phyloP scores from a whole-genome alignment of 2,113 vertebrate genomes.

The human (Homo sapiens) region GRCh38 chr12:111355001-111355500 shows the following conservation, averaged over 20 bases:
- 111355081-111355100: no score
- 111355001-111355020: not conserved
- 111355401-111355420: not conserved
- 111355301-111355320: not conserved
- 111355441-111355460: not conserved
- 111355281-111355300: not conserved
- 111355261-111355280: not conserved
- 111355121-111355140: not conserved
- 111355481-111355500: not conserved
- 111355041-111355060: not conserved
- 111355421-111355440: not conserved
- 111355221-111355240: not conserved
- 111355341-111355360: not conserved
- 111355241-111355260: fast-evolving
- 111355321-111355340: not conserved
- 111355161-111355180: not conserved
- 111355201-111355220: not conserved
- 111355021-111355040: not conserved
- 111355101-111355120: not conserved
- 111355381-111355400: not conserved
- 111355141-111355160: not conserved
- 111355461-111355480: not conserved
- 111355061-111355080: not conserved
- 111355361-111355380: not conserved
- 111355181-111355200: not conserved